phyloP scores from a whole-genome alignment of 2,888 invertebrate species.

The Rhingia rostrata region DNA sequence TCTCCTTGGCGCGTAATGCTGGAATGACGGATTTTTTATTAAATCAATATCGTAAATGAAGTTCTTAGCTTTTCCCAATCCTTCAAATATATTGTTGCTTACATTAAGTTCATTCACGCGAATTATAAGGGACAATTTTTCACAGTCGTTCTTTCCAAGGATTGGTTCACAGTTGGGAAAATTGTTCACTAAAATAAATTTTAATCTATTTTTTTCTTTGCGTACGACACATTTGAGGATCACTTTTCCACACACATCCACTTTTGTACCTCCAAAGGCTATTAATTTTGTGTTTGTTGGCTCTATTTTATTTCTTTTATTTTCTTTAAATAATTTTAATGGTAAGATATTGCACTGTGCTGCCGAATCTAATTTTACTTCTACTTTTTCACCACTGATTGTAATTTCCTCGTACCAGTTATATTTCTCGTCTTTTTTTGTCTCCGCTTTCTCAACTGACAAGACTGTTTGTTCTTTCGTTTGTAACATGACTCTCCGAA shows the following conservation, averaged over 20 bases:
- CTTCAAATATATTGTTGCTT: constrained; percentile 8
- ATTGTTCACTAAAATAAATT: constrained; percentile 6
- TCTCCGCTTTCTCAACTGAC: background rate
- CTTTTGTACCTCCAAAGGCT: constrained; percentile 9
- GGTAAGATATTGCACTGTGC: constrained; percentile 37
- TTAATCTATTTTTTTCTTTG: background rate
- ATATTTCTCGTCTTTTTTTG: constrained; percentile 21
- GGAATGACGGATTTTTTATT: too few species aligned
- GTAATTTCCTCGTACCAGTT: constrained; percentile 42
- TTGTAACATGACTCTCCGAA: too few species aligned
- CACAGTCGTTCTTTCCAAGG: background rate
- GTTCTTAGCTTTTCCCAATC: background rate
- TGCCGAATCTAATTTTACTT: constrained; percentile 31
- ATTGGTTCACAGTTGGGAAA: constrained; percentile 9
- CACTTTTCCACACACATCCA: constrained; percentile 10
- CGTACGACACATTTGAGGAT: constrained; percentile 11
- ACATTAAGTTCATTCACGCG: background rate
- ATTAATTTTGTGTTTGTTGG: constrained; percentile 1
- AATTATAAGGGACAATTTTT: background rate
- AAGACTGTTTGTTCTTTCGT: background rate
- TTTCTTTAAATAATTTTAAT: background rate
- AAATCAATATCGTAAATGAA: background rate
- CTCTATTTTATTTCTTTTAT: background rate
- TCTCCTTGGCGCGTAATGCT: too few species aligned
- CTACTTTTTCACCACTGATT: constrained; percentile 9